Conservation (phyloP, 2,797 vertebrate species). For the Antrozous pallidus region DNA sequence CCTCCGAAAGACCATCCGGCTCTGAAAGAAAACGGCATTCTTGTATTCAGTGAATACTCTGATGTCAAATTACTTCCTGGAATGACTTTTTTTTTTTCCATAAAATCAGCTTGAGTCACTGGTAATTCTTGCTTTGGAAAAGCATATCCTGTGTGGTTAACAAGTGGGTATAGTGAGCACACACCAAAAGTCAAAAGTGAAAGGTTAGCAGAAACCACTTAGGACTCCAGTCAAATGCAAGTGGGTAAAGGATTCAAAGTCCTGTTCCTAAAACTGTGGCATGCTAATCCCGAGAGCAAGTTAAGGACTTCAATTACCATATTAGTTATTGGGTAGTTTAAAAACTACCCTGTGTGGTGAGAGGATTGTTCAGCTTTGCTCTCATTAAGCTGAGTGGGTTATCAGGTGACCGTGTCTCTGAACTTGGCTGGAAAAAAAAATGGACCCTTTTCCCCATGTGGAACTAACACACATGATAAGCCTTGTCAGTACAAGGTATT, state of each 20-base stretch:
- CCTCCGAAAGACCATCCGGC: neutral
- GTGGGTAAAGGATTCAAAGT: neutral
- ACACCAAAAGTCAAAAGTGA: conserved; percentile 4
- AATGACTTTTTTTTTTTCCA: neutral
- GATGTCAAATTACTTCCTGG: conserved; percentile 7
- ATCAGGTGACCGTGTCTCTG: neutral
- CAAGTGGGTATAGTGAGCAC: neutral
- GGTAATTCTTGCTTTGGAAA: conserved; percentile 17
- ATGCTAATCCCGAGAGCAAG: neutral
- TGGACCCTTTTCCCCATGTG: neutral
- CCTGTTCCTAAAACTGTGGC: neutral
- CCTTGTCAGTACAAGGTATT: conserved; percentile 12
- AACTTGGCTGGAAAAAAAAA: neutral
- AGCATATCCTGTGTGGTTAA: neutral
- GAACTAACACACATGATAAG: neutral
- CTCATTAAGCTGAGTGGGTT: neutral
- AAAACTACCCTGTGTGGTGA: neutral
- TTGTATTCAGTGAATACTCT: neutral
- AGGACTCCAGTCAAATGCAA: neutral
- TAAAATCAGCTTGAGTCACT: conserved; percentile 4
- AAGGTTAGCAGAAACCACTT: neutral
- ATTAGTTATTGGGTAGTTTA: neutral
- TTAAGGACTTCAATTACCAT: neutral
- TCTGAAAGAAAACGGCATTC: conserved; percentile 32
- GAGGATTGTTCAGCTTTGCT: neutral